phyloP scores from a whole-genome alignment of 2,888 invertebrate genomes.

The Polyommatus icarus region DNA sequence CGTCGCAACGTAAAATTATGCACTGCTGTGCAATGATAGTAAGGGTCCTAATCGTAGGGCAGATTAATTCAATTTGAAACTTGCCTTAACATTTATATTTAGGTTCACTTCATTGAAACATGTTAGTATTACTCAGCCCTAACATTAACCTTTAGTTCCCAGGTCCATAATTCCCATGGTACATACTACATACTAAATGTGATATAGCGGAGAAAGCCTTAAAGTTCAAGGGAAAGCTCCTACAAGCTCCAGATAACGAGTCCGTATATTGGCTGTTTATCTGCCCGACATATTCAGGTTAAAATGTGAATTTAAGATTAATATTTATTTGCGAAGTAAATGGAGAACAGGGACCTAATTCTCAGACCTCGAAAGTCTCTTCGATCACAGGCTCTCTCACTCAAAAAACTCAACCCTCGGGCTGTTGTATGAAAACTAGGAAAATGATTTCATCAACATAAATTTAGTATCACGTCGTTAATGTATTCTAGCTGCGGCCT shows the following conservation, averaged over 20 bases:
- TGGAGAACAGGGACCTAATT: not conserved
- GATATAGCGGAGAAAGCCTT: conserved; percentile 1
- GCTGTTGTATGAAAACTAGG: not conserved
- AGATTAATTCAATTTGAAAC: too few relatives aligned
- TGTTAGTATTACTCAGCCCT: not conserved
- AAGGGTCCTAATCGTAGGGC: too few relatives aligned
- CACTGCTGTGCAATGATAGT: too few relatives aligned
- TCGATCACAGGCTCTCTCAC: too few relatives aligned
- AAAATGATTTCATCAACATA: not conserved
- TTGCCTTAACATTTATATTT: too few relatives aligned
- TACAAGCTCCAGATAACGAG: not conserved
- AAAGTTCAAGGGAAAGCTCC: conserved; percentile 14
- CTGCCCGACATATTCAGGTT: not conserved
- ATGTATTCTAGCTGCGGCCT: not conserved
- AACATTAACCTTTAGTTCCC: not conserved
- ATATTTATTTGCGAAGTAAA: not conserved
- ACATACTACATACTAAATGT: not conserved
- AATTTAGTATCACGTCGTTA: not conserved
- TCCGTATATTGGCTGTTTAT: not conserved
- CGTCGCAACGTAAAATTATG: too few relatives aligned
- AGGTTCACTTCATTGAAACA: not conserved
- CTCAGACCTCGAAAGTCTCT: too few relatives aligned
- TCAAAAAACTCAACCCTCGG: not conserved
- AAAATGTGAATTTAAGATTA: not conserved
- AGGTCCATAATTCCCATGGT: not conserved